Base-by-base conservation (phyloP, 2,797 vertebrate species). In the Alca torda region DNA sequence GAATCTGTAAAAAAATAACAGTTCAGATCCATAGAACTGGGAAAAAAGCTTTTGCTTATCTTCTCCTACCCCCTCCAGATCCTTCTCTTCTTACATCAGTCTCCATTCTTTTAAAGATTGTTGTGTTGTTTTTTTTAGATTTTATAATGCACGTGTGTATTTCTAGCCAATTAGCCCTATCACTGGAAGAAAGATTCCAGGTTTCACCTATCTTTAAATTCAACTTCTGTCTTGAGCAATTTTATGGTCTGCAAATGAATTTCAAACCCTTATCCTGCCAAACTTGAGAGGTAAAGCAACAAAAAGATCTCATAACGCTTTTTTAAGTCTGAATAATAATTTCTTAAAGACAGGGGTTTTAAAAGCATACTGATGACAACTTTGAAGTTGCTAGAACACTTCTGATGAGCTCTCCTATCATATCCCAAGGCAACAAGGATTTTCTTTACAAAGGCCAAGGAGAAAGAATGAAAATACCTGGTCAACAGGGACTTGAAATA, bases 401-500 rank as follows among this genome's bases (percentile, higher is more conserved):
- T 75, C 85, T 80, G 85, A 79, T 76, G 91, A 93, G 83, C 85
- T 87, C 85, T 94, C 59, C 83, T 64, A 3, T 19, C 81, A 92
- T 54, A 87, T 57, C 90, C 88, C 78, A 85, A 59, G 69, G 84
- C 82, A 95, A 94, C 39, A 37, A 89, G 89, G 90, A 92, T 95
- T 95, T 96, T 96, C 89, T 87, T 87, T 57, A 72, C 65, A 95
- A 95, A 96, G 95, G 91, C 91, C 95, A 91, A 79, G 84, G 69
- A 93, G 75, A 91, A 73, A 60, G 39, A 95, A 95, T 53, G 87
- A 93, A 95, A 96, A 96, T 91, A 96, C 92, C 90, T 96, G 84
- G 89, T 93, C 96, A 94, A 78, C 0, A 76, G 90, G 92, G 95
- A 97, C 94, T 89, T 95, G 92, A 96, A 97, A 96, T 92, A 97